phyloP scores from a whole-genome alignment of 2,797 vertebrate species.

The Diplodus puntazzo region DNA sequence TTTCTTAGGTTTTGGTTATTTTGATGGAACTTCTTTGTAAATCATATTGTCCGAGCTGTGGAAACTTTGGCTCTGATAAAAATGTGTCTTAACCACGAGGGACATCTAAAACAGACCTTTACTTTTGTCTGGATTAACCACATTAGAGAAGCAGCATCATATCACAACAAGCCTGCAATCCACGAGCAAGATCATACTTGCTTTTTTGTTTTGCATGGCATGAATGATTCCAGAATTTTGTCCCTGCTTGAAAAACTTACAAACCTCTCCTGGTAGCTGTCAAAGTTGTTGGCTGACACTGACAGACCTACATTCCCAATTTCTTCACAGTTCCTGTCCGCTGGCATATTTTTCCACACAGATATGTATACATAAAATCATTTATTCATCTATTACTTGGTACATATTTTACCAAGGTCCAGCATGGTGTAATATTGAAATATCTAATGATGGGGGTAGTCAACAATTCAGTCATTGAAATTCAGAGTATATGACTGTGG shows the following conservation, averaged over 20 bases:
- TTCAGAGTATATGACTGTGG: slow-evolving; percentile 70
- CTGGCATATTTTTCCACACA: neutral
- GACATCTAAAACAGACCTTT: slow-evolving; percentile 1
- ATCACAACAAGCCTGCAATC: slow-evolving; percentile 9
- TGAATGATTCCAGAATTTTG: slow-evolving; percentile 22
- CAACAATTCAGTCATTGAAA: slow-evolving; percentile 75
- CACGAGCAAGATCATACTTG: neutral
- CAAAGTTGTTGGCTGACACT: slow-evolving; percentile 27
- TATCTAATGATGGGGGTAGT: slow-evolving; percentile 60
- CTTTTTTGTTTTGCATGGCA: neutral
- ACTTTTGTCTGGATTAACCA: no score
- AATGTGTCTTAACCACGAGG: neutral
- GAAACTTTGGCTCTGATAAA: neutral
- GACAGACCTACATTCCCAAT: neutral
- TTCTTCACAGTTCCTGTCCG: slow-evolving; percentile 16
- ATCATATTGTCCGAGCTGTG: neutral
- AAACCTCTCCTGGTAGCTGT: slow-evolving; percentile 33
- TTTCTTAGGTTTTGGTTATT: no score
- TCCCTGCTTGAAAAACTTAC: slow-evolving; percentile 27
- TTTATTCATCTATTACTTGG: slow-evolving; percentile 36
- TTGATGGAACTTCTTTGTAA: no score
- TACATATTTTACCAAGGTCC: slow-evolving; percentile 51
- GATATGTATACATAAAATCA: neutral
- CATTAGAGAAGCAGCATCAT: no score
- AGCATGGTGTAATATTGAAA: slow-evolving; percentile 39